Evolutionary conservation across 2,888 invertebrate species (phyloP).

Genomic region (Muschampia plurimacula): DNA sequence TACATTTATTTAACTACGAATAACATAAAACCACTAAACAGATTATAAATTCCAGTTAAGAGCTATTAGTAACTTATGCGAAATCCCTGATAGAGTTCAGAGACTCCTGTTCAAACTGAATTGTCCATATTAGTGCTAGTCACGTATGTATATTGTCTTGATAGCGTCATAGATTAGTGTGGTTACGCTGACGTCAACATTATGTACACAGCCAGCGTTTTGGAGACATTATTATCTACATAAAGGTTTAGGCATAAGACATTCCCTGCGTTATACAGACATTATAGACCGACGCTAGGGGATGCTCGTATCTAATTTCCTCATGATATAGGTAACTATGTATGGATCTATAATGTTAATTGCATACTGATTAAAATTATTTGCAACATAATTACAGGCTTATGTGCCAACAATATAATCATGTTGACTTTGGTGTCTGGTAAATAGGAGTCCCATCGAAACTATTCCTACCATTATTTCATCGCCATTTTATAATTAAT

Average conservation of each 20-base stretch:
- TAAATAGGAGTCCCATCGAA: too few relatives aligned
- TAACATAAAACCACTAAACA: neutral
- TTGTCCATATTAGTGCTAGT: conserved; percentile 36
- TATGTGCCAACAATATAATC: too few relatives aligned
- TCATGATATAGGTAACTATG: conserved; percentile 4
- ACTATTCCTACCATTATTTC: too few relatives aligned
- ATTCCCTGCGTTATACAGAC: conserved; percentile 26
- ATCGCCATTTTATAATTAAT: too few relatives aligned
- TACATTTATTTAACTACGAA: too few relatives aligned
- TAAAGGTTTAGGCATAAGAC: conserved; percentile 37
- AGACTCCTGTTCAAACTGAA: neutral
- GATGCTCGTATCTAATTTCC: conserved; percentile 29
- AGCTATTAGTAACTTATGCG: neutral
- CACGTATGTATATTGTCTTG: conserved; percentile 42
- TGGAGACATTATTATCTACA: conserved; percentile 38
- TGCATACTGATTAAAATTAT: conserved; percentile 5
- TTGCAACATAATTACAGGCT: neutral
- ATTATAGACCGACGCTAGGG: neutral
- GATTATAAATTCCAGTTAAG: neutral
- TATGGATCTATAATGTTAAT: conserved; percentile 21
- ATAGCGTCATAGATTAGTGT: conserved; percentile 45
- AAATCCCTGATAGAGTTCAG: neutral
- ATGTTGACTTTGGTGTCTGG: too few relatives aligned
- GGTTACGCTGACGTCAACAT: conserved; percentile 49
- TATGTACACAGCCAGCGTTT: conserved; percentile 43